These are phyloP conservation scores for Peromyscus californicus DNA, from an alignment of 2,113 vertebrate species.

Conservation along the genomic window DNA sequence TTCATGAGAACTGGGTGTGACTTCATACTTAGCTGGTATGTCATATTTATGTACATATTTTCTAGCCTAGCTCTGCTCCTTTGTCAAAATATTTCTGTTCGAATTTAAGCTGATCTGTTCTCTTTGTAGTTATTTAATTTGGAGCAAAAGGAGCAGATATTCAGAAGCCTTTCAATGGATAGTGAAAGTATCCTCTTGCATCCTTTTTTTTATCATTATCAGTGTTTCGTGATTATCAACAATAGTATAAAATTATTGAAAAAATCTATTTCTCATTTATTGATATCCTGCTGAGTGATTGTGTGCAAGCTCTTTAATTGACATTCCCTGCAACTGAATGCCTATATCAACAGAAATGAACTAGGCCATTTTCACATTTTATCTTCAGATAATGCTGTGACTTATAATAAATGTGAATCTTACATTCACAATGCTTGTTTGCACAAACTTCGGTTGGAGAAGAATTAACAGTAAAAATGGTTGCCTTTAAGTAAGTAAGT, in stretches of 20 bases:
- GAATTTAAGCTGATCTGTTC: background rate
- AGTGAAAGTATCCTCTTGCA: background rate
- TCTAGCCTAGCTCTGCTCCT: background rate
- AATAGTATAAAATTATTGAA: background rate
- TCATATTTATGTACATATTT: background rate
- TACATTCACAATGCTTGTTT: background rate
- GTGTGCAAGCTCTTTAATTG: background rate
- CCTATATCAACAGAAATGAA: background rate
- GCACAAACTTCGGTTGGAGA: background rate
- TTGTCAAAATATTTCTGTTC: constrained; percentile 36
- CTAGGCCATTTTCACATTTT: background rate
- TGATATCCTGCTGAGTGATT: background rate
- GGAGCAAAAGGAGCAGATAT: background rate
- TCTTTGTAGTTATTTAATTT: background rate
- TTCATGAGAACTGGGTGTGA: background rate
- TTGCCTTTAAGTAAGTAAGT: background rate
- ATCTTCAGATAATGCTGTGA: background rate
- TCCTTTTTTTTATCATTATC: background rate
- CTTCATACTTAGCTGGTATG: background rate
- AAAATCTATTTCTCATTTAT: background rate
- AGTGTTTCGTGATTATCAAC: background rate
- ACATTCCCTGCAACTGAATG: background rate
- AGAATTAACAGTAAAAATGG: background rate
- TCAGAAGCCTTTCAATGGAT: background rate
- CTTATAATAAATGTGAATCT: background rate